Evolutionary conservation across 1,140 invertebrate genomes (phyloP).

Genomic region (Hypsibius dujardini): DNA sequence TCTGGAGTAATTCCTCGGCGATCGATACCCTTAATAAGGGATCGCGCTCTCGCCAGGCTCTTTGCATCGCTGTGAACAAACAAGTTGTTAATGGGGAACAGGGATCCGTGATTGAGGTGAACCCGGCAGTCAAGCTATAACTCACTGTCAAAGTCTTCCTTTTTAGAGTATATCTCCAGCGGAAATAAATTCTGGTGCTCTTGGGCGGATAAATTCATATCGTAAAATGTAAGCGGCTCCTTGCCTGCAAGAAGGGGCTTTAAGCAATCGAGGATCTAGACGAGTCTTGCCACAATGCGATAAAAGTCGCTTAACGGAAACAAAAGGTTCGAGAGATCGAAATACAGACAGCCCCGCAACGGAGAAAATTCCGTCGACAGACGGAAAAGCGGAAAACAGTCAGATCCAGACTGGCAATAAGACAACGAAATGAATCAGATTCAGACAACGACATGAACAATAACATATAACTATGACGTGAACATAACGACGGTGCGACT

Average conservation of each 20-base stretch:
- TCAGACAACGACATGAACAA: no score
- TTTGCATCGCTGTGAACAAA: slow-evolving; percentile 60
- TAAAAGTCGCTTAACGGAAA: no score
- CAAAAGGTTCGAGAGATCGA: no score
- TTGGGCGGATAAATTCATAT: slow-evolving; percentile 96
- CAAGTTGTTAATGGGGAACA: slow-evolving; percentile 19
- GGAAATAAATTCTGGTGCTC: slow-evolving; percentile 97
- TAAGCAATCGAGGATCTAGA: no score
- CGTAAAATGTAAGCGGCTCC: slow-evolving; percentile 91
- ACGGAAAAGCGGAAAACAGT: no score
- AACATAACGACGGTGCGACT: slow-evolving; percentile 8
- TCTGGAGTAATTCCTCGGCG: slow-evolving; percentile 71
- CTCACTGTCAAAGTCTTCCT: slow-evolving; percentile 73
- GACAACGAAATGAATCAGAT: no score
- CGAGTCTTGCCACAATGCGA: no score
- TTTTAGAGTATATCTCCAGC: slow-evolving; percentile 70
- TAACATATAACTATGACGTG: background rate
- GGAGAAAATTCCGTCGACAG: no score
- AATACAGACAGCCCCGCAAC: no score
- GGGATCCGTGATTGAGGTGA: slow-evolving; percentile 20
- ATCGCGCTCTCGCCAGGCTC: slow-evolving; percentile 88
- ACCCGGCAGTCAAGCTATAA: slow-evolving; percentile 20
- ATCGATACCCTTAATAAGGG: slow-evolving; percentile 73
- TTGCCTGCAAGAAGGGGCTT: slow-evolving; percentile 42
- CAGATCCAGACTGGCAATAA: no score